A percentile compares a stretch with the other conserved stretches of the same genome.
phyloP scores from a whole-genome alignment of 2,113 vertebrate species.

The Charina bottae region DNA sequence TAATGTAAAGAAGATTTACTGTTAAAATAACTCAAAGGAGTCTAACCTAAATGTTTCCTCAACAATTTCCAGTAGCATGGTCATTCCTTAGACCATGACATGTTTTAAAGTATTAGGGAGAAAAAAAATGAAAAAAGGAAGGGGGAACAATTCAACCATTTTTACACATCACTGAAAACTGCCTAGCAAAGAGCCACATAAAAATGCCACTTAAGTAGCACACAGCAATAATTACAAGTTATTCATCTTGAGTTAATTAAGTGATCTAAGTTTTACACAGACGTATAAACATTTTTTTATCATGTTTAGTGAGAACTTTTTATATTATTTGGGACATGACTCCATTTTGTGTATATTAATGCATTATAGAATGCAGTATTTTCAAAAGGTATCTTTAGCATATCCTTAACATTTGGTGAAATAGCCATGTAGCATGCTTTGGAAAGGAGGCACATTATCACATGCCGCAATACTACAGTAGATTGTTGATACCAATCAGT shows the following conservation, averaged over 20 bases:
- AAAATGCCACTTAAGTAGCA: background rate
- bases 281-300: background rate
- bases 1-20: too few relatives aligned
- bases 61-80: background rate
- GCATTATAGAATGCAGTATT: background rate
- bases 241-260: conserved; percentile 20
- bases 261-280: conserved; percentile 2
- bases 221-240: background rate
- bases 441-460: background rate
- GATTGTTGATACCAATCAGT: background rate
- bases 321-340: background rate
- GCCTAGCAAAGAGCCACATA: conserved; percentile 10
- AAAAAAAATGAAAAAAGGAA: background rate
- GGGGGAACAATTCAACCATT: background rate
- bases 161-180: conserved; percentile 13
- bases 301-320: background rate
- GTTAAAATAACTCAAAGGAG: background rate
- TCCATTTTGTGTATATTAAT: background rate
- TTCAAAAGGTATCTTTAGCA: background rate
- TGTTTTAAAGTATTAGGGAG: background rate
- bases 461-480: background rate
- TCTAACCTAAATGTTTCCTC: background rate
- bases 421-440: background rate
- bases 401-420: background rate
- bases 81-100: background rate